Evolutionary conservation across 1,140 invertebrate species (phyloP), one percentile per base, ranked within the genome.

Genomic region (Drosophila yakuba): DNA sequence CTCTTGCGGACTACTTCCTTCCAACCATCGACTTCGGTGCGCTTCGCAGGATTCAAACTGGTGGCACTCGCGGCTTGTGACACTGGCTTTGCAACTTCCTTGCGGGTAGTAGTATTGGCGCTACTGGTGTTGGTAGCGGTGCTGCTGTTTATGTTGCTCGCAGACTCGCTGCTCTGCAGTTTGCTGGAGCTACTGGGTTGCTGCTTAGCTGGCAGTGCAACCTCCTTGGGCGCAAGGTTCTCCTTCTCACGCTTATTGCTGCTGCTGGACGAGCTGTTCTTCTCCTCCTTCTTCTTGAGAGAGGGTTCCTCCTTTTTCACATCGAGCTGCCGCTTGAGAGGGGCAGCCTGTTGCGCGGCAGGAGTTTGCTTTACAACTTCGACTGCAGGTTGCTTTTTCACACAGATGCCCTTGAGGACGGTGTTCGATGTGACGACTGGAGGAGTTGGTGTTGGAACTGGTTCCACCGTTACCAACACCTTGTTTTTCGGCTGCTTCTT

Each of bases 1-100:
- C 95, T 97, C 93, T 97, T 98, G 89, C 98, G 93, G 7, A 98
- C 97, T 10, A 99, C 98, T 94, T 99, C 98, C 93, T 98, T 99
- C 98, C 98, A 99, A 7, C 98, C 98, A 91, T 99, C 98, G 1
- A 89, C 80, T 80, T 99, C 98, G 54, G 97, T 80, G 14, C 91
- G 82, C 28, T 92, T 92, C 2, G 67, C 23, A 12, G 52, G 51
- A 32, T 59, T 64, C 32, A 38, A 20, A 15, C 8, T 68, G 44
- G 68, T 23, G 17, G 14, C 38, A 51, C 52, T 57, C 7, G 66
- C 25, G 23, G 63, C 15, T 15, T 64, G 35, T 8, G 48, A 36
- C 23, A 28, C 52, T 57, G 60, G 5, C 7, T 48, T 84, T 14
- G 38, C 3, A 15, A 54, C 48, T 8, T 75, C 54, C n/a, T 76